phyloP scores from a whole-genome alignment of 1,140 invertebrate species.

The Drosophila gunungcola region DNA sequence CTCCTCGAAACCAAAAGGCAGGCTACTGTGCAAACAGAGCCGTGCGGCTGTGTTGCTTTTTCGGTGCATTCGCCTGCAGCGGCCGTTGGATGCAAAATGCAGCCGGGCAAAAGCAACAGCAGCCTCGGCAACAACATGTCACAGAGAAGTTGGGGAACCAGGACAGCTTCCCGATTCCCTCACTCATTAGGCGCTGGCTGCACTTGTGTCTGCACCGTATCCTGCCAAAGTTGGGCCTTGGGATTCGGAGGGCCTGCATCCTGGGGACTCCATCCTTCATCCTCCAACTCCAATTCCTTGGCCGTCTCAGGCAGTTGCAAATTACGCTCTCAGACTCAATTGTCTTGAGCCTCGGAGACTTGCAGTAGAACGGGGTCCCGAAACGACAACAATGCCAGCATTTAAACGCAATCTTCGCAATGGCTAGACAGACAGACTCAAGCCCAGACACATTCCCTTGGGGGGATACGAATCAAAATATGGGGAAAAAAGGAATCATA shows the following conservation, averaged over 20 bases:
- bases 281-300: conserved; percentile 10
- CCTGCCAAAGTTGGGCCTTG: conserved; percentile 41
- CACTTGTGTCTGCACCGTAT: conserved; percentile 61
- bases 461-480: conserved; percentile 3
- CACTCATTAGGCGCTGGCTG: conserved; percentile 70
- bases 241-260: conserved; percentile 59
- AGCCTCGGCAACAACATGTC: conserved; percentile 54
- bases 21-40: conserved; percentile 76
- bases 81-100: conserved; percentile 69
- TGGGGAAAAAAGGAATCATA: neutral
- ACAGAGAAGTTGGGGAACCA: conserved; percentile 30
- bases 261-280: conserved; percentile 19
- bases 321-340: conserved; percentile 81
- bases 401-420: conserved; percentile 76
- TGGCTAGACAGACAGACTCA: conserved; percentile 74
- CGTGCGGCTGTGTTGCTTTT: conserved; percentile 58
- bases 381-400: conserved; percentile 74
- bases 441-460: conserved; percentile 50
- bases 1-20: conserved; percentile 23
- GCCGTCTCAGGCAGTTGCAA: conserved; percentile 79
- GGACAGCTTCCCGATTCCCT: conserved; percentile 38
- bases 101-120: conserved; percentile 68
- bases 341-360: conserved; percentile 76
- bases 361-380: conserved; percentile 45
- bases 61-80: conserved; percentile 77